Evolutionary conservation across 1,140 invertebrate species (phyloP).

Genomic region (Glomeris maerens): DNA sequence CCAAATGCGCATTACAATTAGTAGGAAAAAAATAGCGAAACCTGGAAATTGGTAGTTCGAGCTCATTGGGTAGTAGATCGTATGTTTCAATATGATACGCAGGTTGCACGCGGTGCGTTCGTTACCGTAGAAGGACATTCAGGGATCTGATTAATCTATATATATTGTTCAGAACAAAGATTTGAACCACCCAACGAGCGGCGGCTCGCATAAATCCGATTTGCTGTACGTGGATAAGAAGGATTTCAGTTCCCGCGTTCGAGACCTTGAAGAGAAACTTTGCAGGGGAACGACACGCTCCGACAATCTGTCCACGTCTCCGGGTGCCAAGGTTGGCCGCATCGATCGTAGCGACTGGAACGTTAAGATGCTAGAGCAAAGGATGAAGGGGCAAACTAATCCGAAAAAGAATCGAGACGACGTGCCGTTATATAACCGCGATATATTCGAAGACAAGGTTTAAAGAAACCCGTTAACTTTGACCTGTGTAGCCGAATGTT

Average conservation of each 20-base stretch:
- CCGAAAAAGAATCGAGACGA: conserved; percentile 47
- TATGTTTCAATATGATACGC: too few species aligned
- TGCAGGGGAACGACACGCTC: neutral
- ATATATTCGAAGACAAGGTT: conserved; percentile 45
- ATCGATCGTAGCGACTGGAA: conserved; percentile 86
- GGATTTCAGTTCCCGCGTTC: conserved; percentile 48
- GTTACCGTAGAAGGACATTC: too few species aligned
- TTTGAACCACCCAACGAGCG: conserved; percentile 36
- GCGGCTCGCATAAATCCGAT: conserved; percentile 33
- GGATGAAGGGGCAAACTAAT: conserved; percentile 41
- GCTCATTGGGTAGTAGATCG: too few species aligned
- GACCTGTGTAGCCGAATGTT: neutral
- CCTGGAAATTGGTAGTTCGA: too few species aligned
- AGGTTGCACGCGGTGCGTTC: too few species aligned
- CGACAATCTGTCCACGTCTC: neutral
- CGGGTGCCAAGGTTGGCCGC: neutral
- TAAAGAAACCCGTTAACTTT: conserved; percentile 6
- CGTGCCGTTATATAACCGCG: conserved; percentile 78
- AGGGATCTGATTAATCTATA: too few species aligned
- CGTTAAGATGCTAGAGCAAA: conserved; percentile 64
- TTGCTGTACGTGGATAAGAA: conserved; percentile 19
- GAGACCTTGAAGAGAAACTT: conserved; percentile 50
- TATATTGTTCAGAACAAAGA: conserved; percentile 55
- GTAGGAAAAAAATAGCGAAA: too few species aligned
- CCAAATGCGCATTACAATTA: too few species aligned